Conservation (phyloP, 2,888 invertebrate genomes). For the Drosophila borborema region DNA sequence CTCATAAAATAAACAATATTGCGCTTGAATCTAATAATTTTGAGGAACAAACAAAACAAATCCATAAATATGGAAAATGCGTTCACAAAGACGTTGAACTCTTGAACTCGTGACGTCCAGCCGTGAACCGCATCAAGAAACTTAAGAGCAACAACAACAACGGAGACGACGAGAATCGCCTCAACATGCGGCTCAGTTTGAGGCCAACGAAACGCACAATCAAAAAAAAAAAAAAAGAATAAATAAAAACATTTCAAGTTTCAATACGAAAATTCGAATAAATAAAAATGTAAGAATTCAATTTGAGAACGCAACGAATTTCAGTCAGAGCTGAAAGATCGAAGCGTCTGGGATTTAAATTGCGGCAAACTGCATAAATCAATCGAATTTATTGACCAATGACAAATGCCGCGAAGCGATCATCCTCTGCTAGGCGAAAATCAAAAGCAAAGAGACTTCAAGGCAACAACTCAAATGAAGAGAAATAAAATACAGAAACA, state of each 20-base stretch:
- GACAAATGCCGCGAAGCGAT: constrained; percentile 65
- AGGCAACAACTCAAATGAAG: constrained; percentile 67
- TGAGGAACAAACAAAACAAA: constrained; percentile 26
- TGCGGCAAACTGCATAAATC: constrained; percentile 73
- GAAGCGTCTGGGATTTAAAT: constrained; percentile 58
- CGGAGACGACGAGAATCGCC: constrained; percentile 12
- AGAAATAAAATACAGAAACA: constrained; percentile 40
- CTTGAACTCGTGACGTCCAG: constrained; percentile 63
- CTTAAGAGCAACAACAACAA: constrained; percentile 17
- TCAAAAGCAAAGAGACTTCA: constrained; percentile 45
- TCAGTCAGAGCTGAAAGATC: constrained; percentile 29
- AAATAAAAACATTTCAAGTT: constrained; percentile 48
- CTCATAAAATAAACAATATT: neutral
- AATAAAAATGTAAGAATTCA: constrained; percentile 68
- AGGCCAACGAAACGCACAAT: constrained; percentile 31
- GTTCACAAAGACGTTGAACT: constrained; percentile 66
- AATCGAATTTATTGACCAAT: constrained; percentile 82
- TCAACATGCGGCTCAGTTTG: constrained; percentile 37
- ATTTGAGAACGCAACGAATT: constrained; percentile 38
- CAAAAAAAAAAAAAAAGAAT: neutral
- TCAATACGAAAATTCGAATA: constrained; percentile 62
- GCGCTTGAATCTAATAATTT: neutral
- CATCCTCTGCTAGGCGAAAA: constrained; percentile 43
- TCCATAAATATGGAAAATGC: constrained; percentile 62
- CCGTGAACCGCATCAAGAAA: constrained; percentile 50